phyloP scores from a whole-genome alignment of 2,797 vertebrate genomes.

The Crypturellus tataupa region DNA sequence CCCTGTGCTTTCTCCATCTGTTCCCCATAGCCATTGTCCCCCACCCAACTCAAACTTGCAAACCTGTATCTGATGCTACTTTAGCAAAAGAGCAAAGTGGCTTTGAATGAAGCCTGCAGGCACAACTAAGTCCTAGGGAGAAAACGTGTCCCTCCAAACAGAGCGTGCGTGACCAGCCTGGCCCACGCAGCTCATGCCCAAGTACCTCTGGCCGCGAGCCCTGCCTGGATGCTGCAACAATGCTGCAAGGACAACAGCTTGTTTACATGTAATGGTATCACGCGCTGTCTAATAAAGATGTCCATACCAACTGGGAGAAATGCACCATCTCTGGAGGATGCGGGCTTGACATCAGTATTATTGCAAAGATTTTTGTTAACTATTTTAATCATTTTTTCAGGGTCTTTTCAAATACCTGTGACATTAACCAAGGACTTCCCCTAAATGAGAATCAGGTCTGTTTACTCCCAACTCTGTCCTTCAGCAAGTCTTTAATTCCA shows the following conservation, averaged over 20 bases:
- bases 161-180: neutral
- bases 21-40: neutral
- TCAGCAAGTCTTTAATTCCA: neutral
- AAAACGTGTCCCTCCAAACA: neutral
- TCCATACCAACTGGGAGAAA: neutral
- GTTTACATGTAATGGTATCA: neutral
- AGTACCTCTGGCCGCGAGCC: neutral
- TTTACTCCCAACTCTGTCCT: neutral
- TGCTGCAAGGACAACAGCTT: neutral
- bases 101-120: neutral
- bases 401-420: neutral
- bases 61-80: neutral
- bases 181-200: neutral
- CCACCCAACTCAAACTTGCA: neutral
- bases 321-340: neutral
- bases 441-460: neutral
- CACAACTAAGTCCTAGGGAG: neutral
- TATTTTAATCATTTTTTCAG: neutral
- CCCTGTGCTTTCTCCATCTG: slow-evolving; percentile 17
- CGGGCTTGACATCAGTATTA: neutral
- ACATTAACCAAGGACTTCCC: neutral
- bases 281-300: neutral
- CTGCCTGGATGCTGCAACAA: neutral
- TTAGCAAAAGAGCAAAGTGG: neutral
- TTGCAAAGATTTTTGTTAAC: neutral